Evolutionary conservation across 2,113 vertebrate species (phyloP), one percentile per base, ranked within the genome.

Genomic region (Heterotilapia buettikoferi): DNA sequence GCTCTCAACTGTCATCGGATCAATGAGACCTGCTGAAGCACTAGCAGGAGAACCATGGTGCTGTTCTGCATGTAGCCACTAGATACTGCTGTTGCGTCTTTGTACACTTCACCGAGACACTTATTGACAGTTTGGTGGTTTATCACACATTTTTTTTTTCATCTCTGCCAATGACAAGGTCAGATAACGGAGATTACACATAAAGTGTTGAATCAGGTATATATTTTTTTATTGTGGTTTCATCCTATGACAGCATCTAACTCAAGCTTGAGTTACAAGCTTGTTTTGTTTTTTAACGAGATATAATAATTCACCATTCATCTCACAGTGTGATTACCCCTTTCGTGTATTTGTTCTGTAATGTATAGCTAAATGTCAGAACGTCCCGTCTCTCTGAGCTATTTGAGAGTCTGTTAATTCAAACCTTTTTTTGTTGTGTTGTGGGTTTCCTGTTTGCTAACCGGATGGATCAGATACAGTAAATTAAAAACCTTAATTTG

Each of bases 71-170:
- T 71, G 68, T 53, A 73, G 73, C 96, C 96, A 96, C 94, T 92
- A 96, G 96, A 94, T 94, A 91, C 33, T 94, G 94, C 95, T 96
- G 83, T 96, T 94, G 93, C 89, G 89, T 94, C 82, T 92, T 79
- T 83, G 26, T 33, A 33, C 19, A n/a, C 26, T 78, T 52, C 18
- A 13, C 3, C 11, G n/a, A 52, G 4, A n/a, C 26, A 43, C 71
- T 71, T n/a, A 21, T 66, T 45, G 3, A 63, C 47, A 68, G 45
- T 87, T 85, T 87, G 19, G 85, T 73, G 16, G 54, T 4, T 33
- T 53, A 21, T 89, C 29, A 79, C 7, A 52, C 50, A 4, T 76
- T 36, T 83, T 11, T 3, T 21, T 78, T 33, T 16, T 68, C 36
- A 6, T 52, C 24, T 52, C 21, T 16, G 21, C 10, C 18, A 31